Base-by-base conservation (phyloP, 2,797 vertebrate species). In the Crocidura indochinensis region DNA sequence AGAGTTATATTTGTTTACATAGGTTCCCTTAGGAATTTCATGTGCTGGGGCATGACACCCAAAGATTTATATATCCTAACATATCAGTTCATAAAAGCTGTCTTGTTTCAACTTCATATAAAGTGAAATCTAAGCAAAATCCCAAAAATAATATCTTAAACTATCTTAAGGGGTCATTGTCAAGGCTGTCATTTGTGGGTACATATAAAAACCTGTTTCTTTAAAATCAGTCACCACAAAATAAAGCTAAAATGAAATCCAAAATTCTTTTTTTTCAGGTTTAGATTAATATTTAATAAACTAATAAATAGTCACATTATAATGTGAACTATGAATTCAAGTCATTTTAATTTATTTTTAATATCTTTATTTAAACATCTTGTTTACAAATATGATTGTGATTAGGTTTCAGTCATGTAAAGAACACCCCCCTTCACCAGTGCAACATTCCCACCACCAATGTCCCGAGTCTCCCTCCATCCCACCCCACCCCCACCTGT, bases 41-140 rank as follows among this genome's bases (percentile, higher is more conserved):
- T 71, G 24, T 75, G 20, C 29, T 86, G 12, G 53, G 20, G 68
- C 19, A 31, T 29, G 24, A 56, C 20, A 72, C 72, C 56, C 10
- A 47, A 87, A 47, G 46, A 49, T 24, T 84, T 76, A 49, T 29
- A 47, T 31, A 49, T 31, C 46, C 31, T 62, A 88, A 75, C 38
- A 74, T 8, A 62, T 17, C 44, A 87, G 10, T 31, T 1, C 22
- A 68, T 22, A 79, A 72, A 14, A 44, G 20, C 22, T 49, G 6
- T 26, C 26, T 27, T 29, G 4, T 3, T 60, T 79, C 75, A 17
- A 44, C 29, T 72, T 91, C 56, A 20, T 62, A 19, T 64, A 76
- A 56, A 2, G 6, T 53, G 53, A 92, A 83, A n/a, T 60, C 38
- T 91, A 80, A 72, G 6, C 19, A 62, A 94, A 91, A 46, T 26